Conservation (phyloP, 2,888 invertebrate species). For the Entomobrya multifasciata region DNA sequence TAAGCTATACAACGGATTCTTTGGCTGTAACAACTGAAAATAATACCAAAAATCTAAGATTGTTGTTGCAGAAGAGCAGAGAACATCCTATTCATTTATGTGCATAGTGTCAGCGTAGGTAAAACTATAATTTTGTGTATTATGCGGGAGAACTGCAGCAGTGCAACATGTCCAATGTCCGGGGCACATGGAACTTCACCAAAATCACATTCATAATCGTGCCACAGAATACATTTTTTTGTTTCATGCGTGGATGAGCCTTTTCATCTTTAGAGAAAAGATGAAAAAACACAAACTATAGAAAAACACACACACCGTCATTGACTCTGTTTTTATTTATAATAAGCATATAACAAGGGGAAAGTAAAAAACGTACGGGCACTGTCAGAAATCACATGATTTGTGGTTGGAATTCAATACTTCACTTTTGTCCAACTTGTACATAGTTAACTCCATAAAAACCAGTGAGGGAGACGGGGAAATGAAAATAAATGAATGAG, state of each 20-base stretch:
- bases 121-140: constrained; percentile 1
- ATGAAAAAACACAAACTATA: constrained; percentile 48
- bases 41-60: not conserved
- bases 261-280: constrained; percentile 56
- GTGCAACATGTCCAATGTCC: constrained; percentile 66
- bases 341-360: constrained; percentile 64
- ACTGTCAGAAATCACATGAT: constrained; percentile 65
- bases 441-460: constrained; percentile 52
- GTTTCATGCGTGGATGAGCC: constrained; percentile 70
- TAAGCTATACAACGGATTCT: not conserved
- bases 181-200: constrained; percentile 68
- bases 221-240: constrained; percentile 77
- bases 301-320: constrained; percentile 54
- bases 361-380: constrained; percentile 60
- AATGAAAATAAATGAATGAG: constrained; percentile 50
- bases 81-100: constrained; percentile 38
- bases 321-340: constrained; percentile 46
- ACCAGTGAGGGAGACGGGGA: not conserved
- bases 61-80: not conserved
- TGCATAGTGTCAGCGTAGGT: not conserved
- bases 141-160: constrained; percentile 27
- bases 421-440: constrained; percentile 53
- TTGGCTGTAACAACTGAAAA: not conserved
- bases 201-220: constrained; percentile 77
- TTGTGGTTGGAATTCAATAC: constrained; percentile 67